Base-by-base conservation (phyloP, 2,113 vertebrate species). In the Amazona vittata region DNA sequence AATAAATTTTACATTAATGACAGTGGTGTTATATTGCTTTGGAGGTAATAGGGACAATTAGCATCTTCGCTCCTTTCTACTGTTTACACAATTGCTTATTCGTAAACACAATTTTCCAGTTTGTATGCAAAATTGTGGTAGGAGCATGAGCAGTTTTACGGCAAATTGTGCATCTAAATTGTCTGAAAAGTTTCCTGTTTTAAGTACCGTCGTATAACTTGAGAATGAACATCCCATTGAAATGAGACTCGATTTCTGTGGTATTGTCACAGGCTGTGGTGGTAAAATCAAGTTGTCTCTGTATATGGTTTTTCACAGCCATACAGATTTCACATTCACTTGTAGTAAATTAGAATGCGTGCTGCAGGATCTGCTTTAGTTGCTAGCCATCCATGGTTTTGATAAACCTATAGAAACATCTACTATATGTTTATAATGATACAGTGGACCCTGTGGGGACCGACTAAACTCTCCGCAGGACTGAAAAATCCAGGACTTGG, bases 41-140 rank as follows among this genome's bases (percentile, higher is more conserved):
- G 50, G 47, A 86, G 33, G 50, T 63, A 81, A 43, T 71, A 77
- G 81, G 81, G 69, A 50, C 46, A 78, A 55, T 91, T 86, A 94
- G 21, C 33, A 55, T 78, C 60, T 81, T 70, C 9, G 26, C 60
- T 93, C 92, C 86, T 96, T 91, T 92, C 68, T 86, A 29, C 33
- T 64, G 18, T 89, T 90, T 90, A 47, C 19, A 92, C 47, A 78
- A 33, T 47, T 78, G 35, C 76, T 84, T 86, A 64, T 92, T 95
- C 82, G 15, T 92, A 95, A 95, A 92, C 86, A 33, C 50, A 83
- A 0, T 90, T 94, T 93, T 83, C 90, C 43, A 83, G 6, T 93
- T 86, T 93, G 28, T 84, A 52, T 96, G 88, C 74, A 89, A 78
- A 96, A 94, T 76, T 95, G 76, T 28, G 79, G 47, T 44, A 80